These are phyloP conservation scores for Tetramorium bicarinatum DNA, from an alignment of 2,888 invertebrate genomes.

Conservation along the genomic window DNA sequence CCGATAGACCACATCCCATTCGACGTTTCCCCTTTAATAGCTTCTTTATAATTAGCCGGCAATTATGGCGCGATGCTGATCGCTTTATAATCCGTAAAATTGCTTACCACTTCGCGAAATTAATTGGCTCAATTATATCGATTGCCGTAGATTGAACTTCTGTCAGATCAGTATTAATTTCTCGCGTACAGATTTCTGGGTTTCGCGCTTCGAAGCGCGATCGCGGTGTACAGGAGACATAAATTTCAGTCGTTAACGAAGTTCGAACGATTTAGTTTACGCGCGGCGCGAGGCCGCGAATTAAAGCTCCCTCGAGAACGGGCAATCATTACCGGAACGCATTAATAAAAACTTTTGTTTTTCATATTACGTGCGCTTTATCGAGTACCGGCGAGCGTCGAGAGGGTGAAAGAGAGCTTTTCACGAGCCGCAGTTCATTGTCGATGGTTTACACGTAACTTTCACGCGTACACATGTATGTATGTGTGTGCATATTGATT, in stretches of 20 bases:
- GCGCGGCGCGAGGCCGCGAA: conserved; percentile 18
- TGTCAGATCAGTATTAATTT: conserved; percentile 39
- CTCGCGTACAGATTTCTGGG: conserved; percentile 21
- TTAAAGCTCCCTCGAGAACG: conserved; percentile 16
- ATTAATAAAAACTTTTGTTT: conserved; percentile 57
- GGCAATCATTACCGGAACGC: conserved; percentile 43
- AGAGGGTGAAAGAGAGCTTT: conserved; percentile 51
- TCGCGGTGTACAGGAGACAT: conserved; percentile 10
- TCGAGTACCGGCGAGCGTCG: conserved; percentile 6
- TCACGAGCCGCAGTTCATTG: conserved; percentile 35
- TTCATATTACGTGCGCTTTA: conserved; percentile 45
- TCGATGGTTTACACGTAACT: conserved; percentile 44
- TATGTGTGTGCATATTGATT: conserved; percentile 31
- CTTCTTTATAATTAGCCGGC: conserved; percentile 25
- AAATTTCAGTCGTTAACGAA: conserved; percentile 39
- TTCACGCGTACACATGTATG: background rate
- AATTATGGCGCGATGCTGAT: conserved; percentile 21
- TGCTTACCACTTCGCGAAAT: conserved; percentile 31
- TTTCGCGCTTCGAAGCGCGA: background rate
- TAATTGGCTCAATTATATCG: conserved; percentile 45
- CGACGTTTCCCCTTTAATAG: conserved; percentile 17
- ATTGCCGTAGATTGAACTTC: conserved; percentile 30
- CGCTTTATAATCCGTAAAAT: conserved; percentile 12
- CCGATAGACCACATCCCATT: background rate
- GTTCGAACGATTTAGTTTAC: conserved; percentile 35